These are phyloP conservation scores for Rhinopomastus cyanomelas DNA, from an alignment of 2,113 vertebrate genomes.

Conservation along the genomic window DNA sequence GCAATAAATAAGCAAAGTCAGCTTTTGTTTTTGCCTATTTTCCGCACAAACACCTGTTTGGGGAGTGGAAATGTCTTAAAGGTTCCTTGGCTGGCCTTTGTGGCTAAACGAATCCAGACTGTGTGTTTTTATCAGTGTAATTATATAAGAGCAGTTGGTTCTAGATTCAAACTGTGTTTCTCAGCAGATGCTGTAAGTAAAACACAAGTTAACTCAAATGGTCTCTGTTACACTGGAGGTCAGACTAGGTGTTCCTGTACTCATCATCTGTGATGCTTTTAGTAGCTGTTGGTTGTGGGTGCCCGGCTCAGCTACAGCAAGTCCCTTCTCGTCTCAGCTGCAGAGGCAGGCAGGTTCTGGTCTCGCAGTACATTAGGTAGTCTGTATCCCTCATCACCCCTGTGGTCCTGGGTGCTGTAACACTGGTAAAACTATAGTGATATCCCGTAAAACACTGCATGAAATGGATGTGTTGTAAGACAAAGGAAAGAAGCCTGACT, in stretches of 20 bases:
- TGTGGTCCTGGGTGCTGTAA: neutral
- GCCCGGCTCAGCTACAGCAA: neutral
- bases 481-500: neutral
- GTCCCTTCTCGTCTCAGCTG: neutral
- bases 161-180: neutral
- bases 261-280: neutral
- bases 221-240: neutral
- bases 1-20: neutral
- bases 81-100: neutral
- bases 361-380: neutral
- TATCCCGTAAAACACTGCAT: neutral
- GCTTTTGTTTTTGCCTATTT: neutral
- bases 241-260: neutral
- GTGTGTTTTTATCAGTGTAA: neutral
- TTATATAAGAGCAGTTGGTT: neutral
- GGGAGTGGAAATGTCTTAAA: neutral
- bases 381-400: neutral
- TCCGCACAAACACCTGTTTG: fast-evolving
- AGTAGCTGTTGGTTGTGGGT: neutral
- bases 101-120: neutral
- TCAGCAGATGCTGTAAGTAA: neutral
- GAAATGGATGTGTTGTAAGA: neutral
- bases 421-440: neutral
- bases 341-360: neutral
- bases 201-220: neutral